Evolutionary conservation across 1,140 invertebrate species (phyloP).

Genomic region (Dreissena polymorpha): DNA sequence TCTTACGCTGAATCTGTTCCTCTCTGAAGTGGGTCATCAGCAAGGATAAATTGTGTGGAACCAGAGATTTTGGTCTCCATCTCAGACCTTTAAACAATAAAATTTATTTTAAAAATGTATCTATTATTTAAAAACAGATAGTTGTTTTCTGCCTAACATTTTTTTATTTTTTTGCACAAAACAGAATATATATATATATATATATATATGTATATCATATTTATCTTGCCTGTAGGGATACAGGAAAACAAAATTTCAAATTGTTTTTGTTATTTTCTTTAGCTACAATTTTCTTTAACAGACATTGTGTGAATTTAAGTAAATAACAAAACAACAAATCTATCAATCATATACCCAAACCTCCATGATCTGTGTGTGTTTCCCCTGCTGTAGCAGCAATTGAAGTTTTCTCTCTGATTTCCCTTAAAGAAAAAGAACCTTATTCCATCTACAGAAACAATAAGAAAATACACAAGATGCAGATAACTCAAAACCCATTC

Average conservation of each 20-base stretch:
- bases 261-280: no score
- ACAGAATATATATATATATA: no score
- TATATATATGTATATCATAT: no score
- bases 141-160: no score
- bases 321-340: not conserved
- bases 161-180: no score
- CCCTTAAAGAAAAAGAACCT: conserved; percentile 58
- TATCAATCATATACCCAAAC: conserved; percentile 12
- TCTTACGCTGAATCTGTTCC: conserved; percentile 75
- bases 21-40: conserved; percentile 78
- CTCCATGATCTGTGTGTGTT: conserved; percentile 16
- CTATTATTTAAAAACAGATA: no score
- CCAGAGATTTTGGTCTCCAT: conserved; percentile 54
- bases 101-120: no score
- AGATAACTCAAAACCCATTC: conserved; percentile 1
- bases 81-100: conserved; percentile 52
- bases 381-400: conserved; percentile 75
- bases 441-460: no score
- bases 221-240: no score
- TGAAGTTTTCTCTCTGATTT: conserved; percentile 76
- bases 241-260: no score
- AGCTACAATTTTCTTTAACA: no score
- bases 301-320: not conserved
- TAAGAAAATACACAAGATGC: not conserved
- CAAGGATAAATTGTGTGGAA: conserved; percentile 70